Evolutionary conservation across 2,113 vertebrate species (phyloP), one percentile per base, ranked within the genome.

Genomic region (Aegithalos caudatus): DNA sequence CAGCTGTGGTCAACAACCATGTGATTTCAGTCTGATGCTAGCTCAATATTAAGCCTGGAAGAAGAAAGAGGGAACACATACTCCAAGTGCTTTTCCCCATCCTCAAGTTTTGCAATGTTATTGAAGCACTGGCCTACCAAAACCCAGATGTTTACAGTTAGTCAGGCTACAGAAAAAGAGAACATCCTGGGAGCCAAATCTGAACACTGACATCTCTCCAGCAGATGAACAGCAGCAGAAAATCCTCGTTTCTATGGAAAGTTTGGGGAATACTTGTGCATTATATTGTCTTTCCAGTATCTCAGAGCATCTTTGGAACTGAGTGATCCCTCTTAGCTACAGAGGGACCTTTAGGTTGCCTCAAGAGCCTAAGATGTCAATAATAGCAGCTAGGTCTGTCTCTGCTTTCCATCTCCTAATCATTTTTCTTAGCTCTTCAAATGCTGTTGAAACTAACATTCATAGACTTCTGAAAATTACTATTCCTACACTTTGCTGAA

Each of bases 1-100:
- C 88, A 95, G 86, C 69, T 97, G 88, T 90, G 86, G 91, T 90
- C 96, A 93, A 76, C 4, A 10, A 37, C 48, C 66, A 87, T 0
- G 4, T 90, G 83, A 82, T 77, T 88, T 69, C 64, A 85, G 69
- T 72, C 42, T 87, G 80, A 84, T 1, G 4, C 17, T 79, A 88
- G 54, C 54, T 81, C 67, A 58, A 10, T 3, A 1, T 54, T 77
- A 64, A 47, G 61, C 25, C 57, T 91, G 24, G 54, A 89, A 93
- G 76, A 83, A 89, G 56, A 90, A 84, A 69, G 66, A 37, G 3
- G 24, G 60, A 93, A 18, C 19, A 76, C 19, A 57, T 31, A 16
- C 47, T 70, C n/a, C 42, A 77, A 84, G 65, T 50, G 37, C 13
- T 95, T 69, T 28, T n/a, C 33, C 40, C 19, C 19, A 10, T 65